Conservation (phyloP, 2,113 vertebrate genomes). For the Neopipo cinnamomea region DNA sequence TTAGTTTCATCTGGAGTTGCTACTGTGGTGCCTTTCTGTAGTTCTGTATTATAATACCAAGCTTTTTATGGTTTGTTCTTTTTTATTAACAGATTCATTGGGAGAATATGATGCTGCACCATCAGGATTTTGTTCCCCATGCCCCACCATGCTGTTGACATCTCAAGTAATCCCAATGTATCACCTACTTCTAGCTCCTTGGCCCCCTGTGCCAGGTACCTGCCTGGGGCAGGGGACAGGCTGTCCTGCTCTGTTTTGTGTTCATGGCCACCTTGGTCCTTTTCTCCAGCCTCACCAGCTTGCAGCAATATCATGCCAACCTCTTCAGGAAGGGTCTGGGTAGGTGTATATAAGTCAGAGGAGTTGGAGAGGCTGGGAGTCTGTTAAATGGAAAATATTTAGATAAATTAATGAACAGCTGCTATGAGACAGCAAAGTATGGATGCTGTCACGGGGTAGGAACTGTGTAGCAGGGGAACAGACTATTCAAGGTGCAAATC, state of each 20-base stretch:
- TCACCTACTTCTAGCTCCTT: background rate
- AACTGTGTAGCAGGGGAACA: background rate
- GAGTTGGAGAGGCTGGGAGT: too few relatives aligned
- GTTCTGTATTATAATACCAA: background rate
- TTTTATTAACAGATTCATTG: background rate
- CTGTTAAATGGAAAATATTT: background rate
- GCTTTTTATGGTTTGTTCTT: background rate
- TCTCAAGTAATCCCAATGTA: background rate
- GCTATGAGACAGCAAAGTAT: background rate
- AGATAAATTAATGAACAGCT: background rate
- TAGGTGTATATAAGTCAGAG: too few relatives aligned
- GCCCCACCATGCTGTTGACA: background rate
- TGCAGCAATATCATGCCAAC: too few relatives aligned
- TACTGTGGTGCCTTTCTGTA: background rate
- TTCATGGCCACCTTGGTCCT: background rate
- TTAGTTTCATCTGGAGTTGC: background rate
- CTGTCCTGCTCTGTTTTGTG: background rate
- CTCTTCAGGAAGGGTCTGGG: too few relatives aligned
- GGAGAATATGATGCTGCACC: background rate
- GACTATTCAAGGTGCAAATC: background rate
- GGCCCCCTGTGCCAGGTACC: background rate
- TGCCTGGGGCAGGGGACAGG: background rate
- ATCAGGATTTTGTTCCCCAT: background rate
- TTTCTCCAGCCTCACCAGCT: background rate
- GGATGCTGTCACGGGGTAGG: accelerated